Conservation (phyloP, 2,797 vertebrate genomes). For the Manis crassicaudata region DNA sequence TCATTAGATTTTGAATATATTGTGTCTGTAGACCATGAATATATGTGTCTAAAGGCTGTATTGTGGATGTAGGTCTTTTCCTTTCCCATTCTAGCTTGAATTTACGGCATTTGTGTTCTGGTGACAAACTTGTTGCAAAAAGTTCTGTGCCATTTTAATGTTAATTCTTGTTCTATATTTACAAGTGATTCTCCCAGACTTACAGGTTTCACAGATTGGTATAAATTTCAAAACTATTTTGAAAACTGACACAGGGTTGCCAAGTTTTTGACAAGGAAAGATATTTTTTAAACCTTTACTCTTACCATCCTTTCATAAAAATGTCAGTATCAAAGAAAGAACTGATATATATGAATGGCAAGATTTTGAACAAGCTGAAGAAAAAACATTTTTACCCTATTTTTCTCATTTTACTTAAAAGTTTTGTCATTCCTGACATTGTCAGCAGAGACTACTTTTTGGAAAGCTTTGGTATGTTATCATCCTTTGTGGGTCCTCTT, state of each 20-base stretch:
- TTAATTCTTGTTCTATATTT: not conserved
- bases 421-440: slow-evolving; percentile 27
- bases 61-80: slow-evolving; percentile 10
- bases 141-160: not conserved
- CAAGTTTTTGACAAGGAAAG: slow-evolving; percentile 42
- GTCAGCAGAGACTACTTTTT: not conserved
- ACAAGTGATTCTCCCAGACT: not conserved
- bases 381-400: slow-evolving; percentile 7
- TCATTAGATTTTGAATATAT: slow-evolving; percentile 20
- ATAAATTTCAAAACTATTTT: slow-evolving; percentile 53
- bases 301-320: slow-evolving; percentile 14
- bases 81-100: slow-evolving; percentile 12
- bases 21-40: not conserved
- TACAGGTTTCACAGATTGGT: slow-evolving; percentile 19
- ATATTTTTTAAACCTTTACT: slow-evolving; percentile 9
- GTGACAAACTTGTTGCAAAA: slow-evolving; percentile 29
- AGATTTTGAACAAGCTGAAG: not conserved
- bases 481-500: not conserved
- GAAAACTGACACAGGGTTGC: not conserved
- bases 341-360: not conserved
- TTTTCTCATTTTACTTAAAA: slow-evolving; percentile 43
- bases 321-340: slow-evolving; percentile 37
- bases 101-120: not conserved
- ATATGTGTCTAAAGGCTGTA: not conserved
- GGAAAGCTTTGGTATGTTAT: not conserved